Evolutionary conservation across 30 jellyfish, hydroid and myxozoan genomes (phyloP).

Genomic region (Hydra vulgaris): DNA sequence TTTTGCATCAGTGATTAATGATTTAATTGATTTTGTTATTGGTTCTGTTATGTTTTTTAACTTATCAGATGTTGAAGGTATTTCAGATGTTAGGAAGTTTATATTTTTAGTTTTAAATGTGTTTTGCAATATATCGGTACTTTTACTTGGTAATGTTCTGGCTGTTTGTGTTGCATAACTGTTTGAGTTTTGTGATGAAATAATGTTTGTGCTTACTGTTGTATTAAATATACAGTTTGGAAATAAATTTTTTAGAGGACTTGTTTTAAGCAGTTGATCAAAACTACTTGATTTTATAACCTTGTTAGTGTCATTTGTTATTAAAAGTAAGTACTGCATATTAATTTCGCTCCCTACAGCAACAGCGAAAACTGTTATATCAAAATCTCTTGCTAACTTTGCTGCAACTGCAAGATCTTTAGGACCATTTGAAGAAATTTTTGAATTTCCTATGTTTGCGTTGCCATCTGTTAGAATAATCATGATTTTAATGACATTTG

Average conservation of each 20-base stretch:
- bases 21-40: too few species aligned
- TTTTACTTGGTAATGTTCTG: too few species aligned
- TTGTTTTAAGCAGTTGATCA: background rate
- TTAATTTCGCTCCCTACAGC: background rate
- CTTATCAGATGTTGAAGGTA: too few species aligned
- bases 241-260: background rate
- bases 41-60: too few species aligned
- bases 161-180: too few species aligned
- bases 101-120: too few species aligned
- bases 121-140: too few species aligned
- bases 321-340: background rate
- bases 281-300: background rate
- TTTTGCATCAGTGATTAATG: too few species aligned
- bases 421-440: background rate
- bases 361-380: background rate
- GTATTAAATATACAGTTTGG: background rate
- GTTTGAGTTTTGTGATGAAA: too few species aligned
- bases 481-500: constrained; percentile 1
- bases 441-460: constrained; percentile 5
- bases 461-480: constrained; percentile 4
- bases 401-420: constrained; percentile 1
- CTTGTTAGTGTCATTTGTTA: background rate
- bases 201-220: too few species aligned
- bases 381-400: background rate
- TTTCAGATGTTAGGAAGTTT: too few species aligned